A percentile compares a stretch with the other conserved stretches of the same genome.
These are phyloP conservation scores for Hemibagrus guttatus DNA, from an alignment of 2,797 vertebrate genomes.

Conservation along the genomic window DNA sequence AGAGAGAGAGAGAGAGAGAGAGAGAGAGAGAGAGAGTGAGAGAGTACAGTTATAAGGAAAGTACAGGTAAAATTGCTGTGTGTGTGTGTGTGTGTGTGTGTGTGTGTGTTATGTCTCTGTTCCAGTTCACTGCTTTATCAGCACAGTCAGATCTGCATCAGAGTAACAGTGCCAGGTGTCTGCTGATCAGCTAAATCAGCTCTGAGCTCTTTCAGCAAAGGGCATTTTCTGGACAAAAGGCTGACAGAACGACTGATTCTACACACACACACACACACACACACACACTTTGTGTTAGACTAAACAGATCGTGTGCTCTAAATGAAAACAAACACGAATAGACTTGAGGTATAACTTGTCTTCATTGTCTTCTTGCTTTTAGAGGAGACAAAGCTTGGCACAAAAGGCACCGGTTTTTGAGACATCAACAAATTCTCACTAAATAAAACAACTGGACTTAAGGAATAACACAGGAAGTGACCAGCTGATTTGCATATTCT, in stretches of 20 bases:
- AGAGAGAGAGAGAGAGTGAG: not conserved
- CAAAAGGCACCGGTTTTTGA: too few species aligned
- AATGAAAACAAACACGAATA: not conserved
- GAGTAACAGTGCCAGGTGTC: conserved; percentile 9
- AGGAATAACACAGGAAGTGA: not conserved
- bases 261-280: not conserved
- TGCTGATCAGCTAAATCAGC: conserved; percentile 10
- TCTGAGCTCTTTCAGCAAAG: not conserved
- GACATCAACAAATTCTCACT: too few species aligned
- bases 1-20: not conserved
- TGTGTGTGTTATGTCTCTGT: not conserved
- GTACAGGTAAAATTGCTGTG: not conserved
- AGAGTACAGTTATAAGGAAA: not conserved
- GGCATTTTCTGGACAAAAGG: not conserved
- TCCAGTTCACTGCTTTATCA: conserved; percentile 11
- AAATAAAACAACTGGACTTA: too few species aligned
- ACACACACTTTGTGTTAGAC: not conserved
- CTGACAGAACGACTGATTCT: not conserved
- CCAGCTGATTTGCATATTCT: not conserved
- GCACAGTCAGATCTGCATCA: not conserved
- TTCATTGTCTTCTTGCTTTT: too few species aligned
- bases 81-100: not conserved
- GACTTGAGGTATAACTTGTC: not conserved
- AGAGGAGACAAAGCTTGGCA: too few species aligned
- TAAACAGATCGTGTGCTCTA: not conserved